These are phyloP conservation scores for Theristicus caerulescens DNA, from an alignment of 2,113 vertebrate genomes.

Conservation along the genomic window DNA sequence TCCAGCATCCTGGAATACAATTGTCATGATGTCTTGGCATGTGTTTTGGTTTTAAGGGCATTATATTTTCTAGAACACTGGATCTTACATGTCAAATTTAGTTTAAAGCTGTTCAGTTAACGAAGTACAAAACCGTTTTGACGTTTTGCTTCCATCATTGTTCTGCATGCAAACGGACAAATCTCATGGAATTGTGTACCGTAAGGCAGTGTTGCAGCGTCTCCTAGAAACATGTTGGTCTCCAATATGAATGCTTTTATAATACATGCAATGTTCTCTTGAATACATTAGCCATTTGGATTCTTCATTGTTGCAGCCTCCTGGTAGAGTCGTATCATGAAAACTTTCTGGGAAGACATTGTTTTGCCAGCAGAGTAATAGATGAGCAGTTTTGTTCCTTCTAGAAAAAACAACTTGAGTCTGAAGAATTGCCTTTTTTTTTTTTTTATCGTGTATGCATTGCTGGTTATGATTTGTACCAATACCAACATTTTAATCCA, in stretches of 20 bases:
- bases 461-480: not conserved
- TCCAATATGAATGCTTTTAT: not conserved
- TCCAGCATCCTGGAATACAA: not conserved
- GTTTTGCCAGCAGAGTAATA: not conserved
- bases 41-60: not conserved
- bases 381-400: not conserved
- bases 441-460: not conserved
- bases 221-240: not conserved
- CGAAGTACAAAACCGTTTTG: not conserved
- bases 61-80: not conserved
- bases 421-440: not conserved
- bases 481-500: not conserved
- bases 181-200: not conserved
- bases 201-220: not conserved
- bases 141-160: not conserved
- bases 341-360: not conserved
- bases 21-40: not conserved
- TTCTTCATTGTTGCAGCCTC: not conserved
- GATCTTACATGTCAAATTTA: not conserved
- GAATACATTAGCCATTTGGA: not conserved
- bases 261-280: not conserved
- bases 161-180: not conserved
- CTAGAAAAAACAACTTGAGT: not conserved
- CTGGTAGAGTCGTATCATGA: not conserved
- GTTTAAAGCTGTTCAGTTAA: not conserved